phyloP scores from a whole-genome alignment of 2,888 invertebrate genomes.

The Cybosia mesomella region DNA sequence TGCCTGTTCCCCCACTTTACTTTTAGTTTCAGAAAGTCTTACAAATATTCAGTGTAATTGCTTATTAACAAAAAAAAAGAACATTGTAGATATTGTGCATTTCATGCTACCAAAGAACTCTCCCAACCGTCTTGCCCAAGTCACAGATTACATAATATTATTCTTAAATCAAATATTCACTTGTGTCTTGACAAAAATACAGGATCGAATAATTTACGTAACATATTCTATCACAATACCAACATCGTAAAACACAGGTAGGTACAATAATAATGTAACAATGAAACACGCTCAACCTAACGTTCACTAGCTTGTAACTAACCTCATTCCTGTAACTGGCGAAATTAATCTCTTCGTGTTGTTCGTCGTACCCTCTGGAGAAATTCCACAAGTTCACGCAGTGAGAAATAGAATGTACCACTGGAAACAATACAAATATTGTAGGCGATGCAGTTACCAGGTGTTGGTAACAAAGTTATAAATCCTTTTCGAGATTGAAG shows the following conservation, averaged over 20 bases:
- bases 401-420: constrained; percentile 85
- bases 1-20: too few relatives aligned
- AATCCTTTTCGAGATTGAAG: not conserved
- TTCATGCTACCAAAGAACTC: too few relatives aligned
- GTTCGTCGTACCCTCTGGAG: constrained; percentile 80
- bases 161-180: too few relatives aligned
- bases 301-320: constrained; percentile 54
- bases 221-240: not conserved
- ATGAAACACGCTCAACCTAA: constrained; percentile 26
- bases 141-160: too few relatives aligned
- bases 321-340: constrained; percentile 81
- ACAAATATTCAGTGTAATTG: too few relatives aligned
- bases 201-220: not conserved
- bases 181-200: too few relatives aligned
- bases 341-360: constrained; percentile 79
- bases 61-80: too few relatives aligned
- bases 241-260: not conserved
- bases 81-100: too few relatives aligned
- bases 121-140: too few relatives aligned
- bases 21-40: too few relatives aligned
- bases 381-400: constrained; percentile 86
- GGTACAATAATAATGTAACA: constrained; percentile 18
- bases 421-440: constrained; percentile 58
- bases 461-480: not conserved
- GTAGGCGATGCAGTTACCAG: not conserved